A percentile compares a stretch with the other conserved stretches of the same genome.
phyloP scores from a whole-genome alignment of 2,113 vertebrate genomes.

The Myiopsitta monachus region DNA sequence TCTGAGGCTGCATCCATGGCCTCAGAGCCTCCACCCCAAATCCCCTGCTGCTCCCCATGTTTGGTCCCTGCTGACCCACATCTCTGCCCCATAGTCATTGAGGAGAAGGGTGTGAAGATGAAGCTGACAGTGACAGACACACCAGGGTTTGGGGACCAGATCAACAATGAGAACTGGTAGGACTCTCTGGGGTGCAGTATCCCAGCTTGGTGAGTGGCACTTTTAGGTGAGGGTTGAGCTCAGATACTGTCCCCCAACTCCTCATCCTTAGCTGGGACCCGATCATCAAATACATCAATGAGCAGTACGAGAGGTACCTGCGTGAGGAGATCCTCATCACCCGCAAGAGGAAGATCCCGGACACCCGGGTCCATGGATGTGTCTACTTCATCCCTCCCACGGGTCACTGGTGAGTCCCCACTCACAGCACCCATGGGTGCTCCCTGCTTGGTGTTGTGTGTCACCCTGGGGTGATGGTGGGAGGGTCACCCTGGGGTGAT shows the following conservation, averaged over 20 bases:
- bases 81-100: constrained; percentile 74
- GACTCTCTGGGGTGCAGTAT: background rate
- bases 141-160: constrained; percentile 88
- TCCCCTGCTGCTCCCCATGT: background rate
- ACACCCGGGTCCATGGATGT: constrained; percentile 91
- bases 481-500: background rate
- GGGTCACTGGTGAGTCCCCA: constrained; percentile 86
- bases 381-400: constrained; percentile 93
- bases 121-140: constrained; percentile 89
- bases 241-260: background rate
- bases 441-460: background rate
- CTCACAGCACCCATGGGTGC: background rate
- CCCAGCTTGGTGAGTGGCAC: background rate
- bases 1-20: background rate
- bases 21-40: background rate
- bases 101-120: constrained; percentile 88
- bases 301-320: constrained; percentile 93
- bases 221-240: background rate
- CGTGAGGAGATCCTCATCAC: constrained; percentile 90
- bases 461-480: background rate
- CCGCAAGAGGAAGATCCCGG: constrained; percentile 89
- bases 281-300: constrained; percentile 87
- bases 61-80: background rate
- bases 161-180: constrained; percentile 90
- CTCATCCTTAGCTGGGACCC: constrained; percentile 87